Base-by-base conservation (phyloP, 2,797 vertebrate genomes). In the Poecilia picta region DNA sequence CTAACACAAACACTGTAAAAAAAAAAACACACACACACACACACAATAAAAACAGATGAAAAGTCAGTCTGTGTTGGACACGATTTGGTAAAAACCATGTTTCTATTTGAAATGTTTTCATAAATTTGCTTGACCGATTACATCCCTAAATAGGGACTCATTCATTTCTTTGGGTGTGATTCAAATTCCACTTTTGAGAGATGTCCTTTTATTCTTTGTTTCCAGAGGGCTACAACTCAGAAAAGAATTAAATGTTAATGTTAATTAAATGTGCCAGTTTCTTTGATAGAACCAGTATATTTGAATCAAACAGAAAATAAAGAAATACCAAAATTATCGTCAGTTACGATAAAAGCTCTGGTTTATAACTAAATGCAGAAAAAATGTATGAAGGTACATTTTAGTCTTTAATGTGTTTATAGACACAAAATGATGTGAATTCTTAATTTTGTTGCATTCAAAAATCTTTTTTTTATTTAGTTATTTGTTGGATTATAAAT, bases 1-100 rank as follows among this genome's bases (percentile, higher is more conserved):
- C 16, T 8, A 59, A 75, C 46, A 33, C 31, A 31, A 45, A 10
- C 73, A 68, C 83, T 88, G 82, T 76, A 82, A 72, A 59, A 62
- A 62, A 0, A 20, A 28, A 62, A 0, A 66, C n/a, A 7, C 3
- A 3, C 39, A 8, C 8, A 39, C 36, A 5, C 36, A 39, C 4
- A 39, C 4, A 39, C 33, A 33, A 62, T 8, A 1, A 23, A 66
- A 41, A 13, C 36, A 0, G 20, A 43, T 70, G 5, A 45, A 71
- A 71, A n/a, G 4, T 70, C 33, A 3, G 36, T 43, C 20, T 71
- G 12, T 70, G 1, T 45, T n/a, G 41, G 41, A 45, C 12, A n/a
- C 12, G 1, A 8, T 66, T 64, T 8, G 33, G 2, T 71, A 33
- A 43, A 23, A 41, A 6, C 0, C 20, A n/a, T 41, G 20, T 68